Evolutionary conservation across 1,140 invertebrate species (phyloP), one percentile per base, ranked within the genome.

Genomic region (Camponotus pennsylvanicus): DNA sequence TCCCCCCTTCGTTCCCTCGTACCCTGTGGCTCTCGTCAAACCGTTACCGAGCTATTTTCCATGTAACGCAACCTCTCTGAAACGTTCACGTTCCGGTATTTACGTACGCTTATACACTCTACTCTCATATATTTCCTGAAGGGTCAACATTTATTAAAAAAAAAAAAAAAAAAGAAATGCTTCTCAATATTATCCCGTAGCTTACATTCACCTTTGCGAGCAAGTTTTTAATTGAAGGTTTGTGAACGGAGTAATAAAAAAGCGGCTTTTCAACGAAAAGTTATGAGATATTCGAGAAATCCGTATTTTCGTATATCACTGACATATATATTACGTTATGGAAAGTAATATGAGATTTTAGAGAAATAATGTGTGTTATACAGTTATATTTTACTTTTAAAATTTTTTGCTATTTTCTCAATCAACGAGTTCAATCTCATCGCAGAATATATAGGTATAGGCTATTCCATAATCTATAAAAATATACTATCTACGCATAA

Each of bases 21-120:
- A 90, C 88, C 90, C 90, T 88, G 88, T 91, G 88, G 89, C 90
- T 88, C 88, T 91, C 90, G 85, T 91, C 90, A 90, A 91, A 91
- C 90, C 86, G 90, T 89, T 90, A 89, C 88, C 90, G 90, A 85
- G 90, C 85, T 89, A 91, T 91, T 91, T 91, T 91, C 90, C 85
- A 79, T 86, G 89, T 91, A 91, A 90, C 78, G 87, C 84, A 71
- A 86, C 87, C 86, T 84, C 86, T 90, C 84, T 88, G 89, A 90
- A 90, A 90, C 89, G 80, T 88, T 90, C 88, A 73, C 63, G 86
- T 90, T 87, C 80, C 87, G 86, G 82, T 90, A 88, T 77, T 90
- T 63, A 87, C 88, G 70, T 88, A 63, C 88, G 45, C 73, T 70
- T 82, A 52, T 45, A 45, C 55, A 55, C 67, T 79, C 67, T 59